Conservation (phyloP, 2,113 vertebrate genomes). For the Nesoenas mayeri region DNA sequence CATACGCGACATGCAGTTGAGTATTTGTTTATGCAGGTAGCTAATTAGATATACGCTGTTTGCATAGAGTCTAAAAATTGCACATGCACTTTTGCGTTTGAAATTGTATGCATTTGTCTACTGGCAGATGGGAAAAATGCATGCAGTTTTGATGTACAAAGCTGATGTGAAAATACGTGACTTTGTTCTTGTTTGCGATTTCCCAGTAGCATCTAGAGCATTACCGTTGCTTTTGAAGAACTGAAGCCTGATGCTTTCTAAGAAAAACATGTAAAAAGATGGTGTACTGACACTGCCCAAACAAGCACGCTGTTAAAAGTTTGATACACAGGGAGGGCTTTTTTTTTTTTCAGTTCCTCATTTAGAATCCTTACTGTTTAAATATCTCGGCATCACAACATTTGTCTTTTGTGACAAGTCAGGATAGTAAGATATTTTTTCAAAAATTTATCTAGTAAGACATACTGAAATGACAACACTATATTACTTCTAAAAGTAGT, state of each 20-base stretch:
- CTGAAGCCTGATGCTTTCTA: not conserved
- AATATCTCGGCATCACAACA: not conserved
- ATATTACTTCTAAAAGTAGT: not conserved
- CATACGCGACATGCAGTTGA: not conserved
- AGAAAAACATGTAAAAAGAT: not conserved
- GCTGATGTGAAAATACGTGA: not conserved
- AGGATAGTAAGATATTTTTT: not conserved
- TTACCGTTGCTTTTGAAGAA: not conserved
- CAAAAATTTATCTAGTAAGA: not conserved
- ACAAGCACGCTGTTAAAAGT: not conserved
- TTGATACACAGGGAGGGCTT: not conserved
- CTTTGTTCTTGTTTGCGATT: not conserved
- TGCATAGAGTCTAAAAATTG: slow-evolving; percentile 4
- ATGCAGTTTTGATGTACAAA: not conserved
- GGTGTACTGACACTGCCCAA: not conserved
- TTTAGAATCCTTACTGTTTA: not conserved
- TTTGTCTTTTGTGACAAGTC: not conserved
- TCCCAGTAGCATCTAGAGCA: not conserved
- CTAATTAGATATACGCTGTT: slow-evolving; percentile 1
- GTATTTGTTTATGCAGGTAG: slow-evolving; percentile 22
- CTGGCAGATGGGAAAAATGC: not conserved
- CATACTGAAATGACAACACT: not conserved
- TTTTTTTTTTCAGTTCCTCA: not conserved
- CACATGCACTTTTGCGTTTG: slow-evolving; percentile 16
- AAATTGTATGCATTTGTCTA: not conserved